A percentile compares a stretch with the other conserved stretches of the same genome.
These are phyloP conservation scores for Acrocephalus scirpaceus DNA, from an alignment of 2,797 vertebrate species.

Conservation along the genomic window DNA sequence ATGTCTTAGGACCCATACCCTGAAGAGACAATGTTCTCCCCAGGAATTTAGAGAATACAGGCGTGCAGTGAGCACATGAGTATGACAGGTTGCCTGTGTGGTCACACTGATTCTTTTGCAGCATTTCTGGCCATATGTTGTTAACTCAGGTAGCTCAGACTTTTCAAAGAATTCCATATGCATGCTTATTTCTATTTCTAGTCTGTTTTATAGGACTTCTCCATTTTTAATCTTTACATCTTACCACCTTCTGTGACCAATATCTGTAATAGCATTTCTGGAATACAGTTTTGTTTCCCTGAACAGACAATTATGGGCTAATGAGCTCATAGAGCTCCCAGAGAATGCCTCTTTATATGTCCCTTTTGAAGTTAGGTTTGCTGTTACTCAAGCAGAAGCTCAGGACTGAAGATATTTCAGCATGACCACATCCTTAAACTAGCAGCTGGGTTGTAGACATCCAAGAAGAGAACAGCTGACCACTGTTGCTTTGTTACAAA, in stretches of 20 bases:
- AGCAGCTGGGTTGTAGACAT: background rate
- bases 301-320: background rate
- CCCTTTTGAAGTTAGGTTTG: background rate
- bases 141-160: background rate
- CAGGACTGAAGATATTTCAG: background rate
- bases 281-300: background rate
- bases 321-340: background rate
- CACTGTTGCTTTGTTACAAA: background rate
- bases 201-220: background rate
- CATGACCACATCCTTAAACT: background rate
- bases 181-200: background rate
- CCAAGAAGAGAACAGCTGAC: conserved; percentile 27
- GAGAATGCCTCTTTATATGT: background rate
- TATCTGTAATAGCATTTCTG: background rate
- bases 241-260: background rate
- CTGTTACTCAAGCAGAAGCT: background rate
- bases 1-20: background rate
- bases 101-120: background rate
- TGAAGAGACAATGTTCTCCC: background rate
- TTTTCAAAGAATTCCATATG: background rate
- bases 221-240: background rate
- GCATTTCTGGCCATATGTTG: background rate
- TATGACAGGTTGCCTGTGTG: background rate
- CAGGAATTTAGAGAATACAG: background rate
- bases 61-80: background rate